phyloP scores from a whole-genome alignment of 2,113 vertebrate species.

The Neotoma lepida region DNA sequence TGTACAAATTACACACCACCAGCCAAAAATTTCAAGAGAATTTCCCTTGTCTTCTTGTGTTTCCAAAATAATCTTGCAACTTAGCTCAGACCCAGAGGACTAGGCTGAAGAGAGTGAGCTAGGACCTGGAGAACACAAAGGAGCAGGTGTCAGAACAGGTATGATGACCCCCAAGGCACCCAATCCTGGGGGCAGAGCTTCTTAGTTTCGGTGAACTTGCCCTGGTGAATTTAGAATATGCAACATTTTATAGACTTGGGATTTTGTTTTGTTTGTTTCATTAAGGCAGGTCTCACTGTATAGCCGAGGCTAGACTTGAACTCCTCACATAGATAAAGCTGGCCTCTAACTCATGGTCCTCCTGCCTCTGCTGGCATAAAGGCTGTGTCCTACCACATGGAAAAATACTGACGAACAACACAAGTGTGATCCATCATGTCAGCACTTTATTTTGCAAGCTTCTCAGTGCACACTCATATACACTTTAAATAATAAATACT shows the following conservation, averaged over 20 bases:
- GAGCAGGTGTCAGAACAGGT: not conserved
- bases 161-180: not conserved
- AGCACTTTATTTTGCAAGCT: constrained; percentile 48
- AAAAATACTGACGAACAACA: constrained; percentile 24
- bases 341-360: not conserved
- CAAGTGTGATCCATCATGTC: constrained; percentile 22
- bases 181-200: not conserved
- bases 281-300: not conserved
- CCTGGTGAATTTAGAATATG: not conserved
- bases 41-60: not conserved
- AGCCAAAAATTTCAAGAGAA: constrained; percentile 2
- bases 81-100: not conserved
- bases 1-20: not conserved
- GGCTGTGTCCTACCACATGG: not conserved
- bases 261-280: not conserved
- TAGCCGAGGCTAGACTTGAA: not conserved
- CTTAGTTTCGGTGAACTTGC: not conserved
- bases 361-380: not conserved
- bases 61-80: not conserved
- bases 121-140: not conserved
- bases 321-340: not conserved
- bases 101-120: not conserved
- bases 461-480: constrained; percentile 42
- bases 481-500: constrained; percentile 66
- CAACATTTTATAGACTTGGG: not conserved